Evolutionary conservation across 2,797 vertebrate genomes (phyloP), one percentile per base, ranked within the genome.

Genomic region (Sardinella longiceps): DNA sequence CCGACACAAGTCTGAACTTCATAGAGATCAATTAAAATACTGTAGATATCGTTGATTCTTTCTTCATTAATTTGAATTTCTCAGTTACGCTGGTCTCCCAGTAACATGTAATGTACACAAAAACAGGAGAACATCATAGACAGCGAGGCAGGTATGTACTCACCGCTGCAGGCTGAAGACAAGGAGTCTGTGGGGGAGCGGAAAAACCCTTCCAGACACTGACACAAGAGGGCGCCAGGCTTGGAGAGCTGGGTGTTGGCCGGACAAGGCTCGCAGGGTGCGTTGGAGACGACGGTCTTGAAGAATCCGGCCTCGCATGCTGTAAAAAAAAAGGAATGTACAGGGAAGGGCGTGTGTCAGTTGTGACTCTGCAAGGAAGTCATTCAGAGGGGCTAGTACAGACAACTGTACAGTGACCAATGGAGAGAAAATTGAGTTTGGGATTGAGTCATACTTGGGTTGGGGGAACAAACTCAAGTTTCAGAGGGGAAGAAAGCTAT

Each of bases 241-340:
- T 90, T 12, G 0, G 97, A 95, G 0, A 93, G 94, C 88, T 95
- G 90, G 0, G 97, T 98, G 92, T 98, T 94, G 1, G 87, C 85
- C 0, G 98, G 97, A 87, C 98, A 99, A 82, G 92, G 90, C 82
- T 89, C 89, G 88, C 98, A 99, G 7, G 88, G 74, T 11, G 91
- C 82, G 0, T 87, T 91, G 0, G 96, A 96, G 1, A 92, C 91
- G 0, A 93, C 87, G 0, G 95, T 89, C 91, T 99, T 99, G 93
- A 97, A 99, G 93, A 94, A 97, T 53, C 97, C 97, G 0, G 96
- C 92, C 0, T 94, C 92, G 81, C 98, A 99, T 0, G 91, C 97
- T 99, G 93, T 66, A 74, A 77, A 33, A n/a, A n/a, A n/a, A n/a
- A n/a, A 53, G 83, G 90, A 81, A 86, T 84, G 90, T 23, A 87